These are phyloP conservation scores for Andricus quercusramuli DNA, from an alignment of 2,888 invertebrate genomes.

Conservation along the genomic window DNA sequence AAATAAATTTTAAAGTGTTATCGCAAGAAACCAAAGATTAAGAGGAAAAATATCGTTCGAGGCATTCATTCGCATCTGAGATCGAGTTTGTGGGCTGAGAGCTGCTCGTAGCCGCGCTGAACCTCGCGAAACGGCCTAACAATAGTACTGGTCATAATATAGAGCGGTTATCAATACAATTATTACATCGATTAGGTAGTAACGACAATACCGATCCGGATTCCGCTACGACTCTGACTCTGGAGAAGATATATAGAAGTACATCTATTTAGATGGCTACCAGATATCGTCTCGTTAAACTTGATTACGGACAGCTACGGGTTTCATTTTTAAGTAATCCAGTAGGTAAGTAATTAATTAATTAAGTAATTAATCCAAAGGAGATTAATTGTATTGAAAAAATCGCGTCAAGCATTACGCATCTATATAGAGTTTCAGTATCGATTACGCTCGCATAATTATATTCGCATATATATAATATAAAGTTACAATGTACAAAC, in stretches of 20 bases:
- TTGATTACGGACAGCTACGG: slow-evolving; percentile 26
- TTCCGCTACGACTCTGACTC: slow-evolving; percentile 12
- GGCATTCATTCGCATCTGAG: slow-evolving; percentile 64
- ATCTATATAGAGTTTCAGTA: slow-evolving; percentile 54
- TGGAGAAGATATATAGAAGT: slow-evolving; percentile 17
- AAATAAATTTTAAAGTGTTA: slow-evolving; percentile 45
- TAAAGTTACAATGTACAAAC: slow-evolving; percentile 65
- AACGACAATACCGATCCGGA: slow-evolving; percentile 16
- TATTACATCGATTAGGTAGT: slow-evolving; percentile 24
- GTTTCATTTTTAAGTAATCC: slow-evolving; percentile 62
- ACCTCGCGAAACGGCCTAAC: slow-evolving; percentile 52
- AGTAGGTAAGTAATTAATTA: slow-evolving; percentile 66
- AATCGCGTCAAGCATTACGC: slow-evolving; percentile 57
- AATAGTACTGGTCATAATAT: slow-evolving; percentile 32
- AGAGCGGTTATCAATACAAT: slow-evolving; percentile 26
- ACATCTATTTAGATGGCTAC: slow-evolving; percentile 23
- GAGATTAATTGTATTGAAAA: slow-evolving; percentile 60
- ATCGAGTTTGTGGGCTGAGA: slow-evolving; percentile 75
- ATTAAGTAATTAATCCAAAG: slow-evolving; percentile 60
- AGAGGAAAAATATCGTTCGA: slow-evolving; percentile 48
- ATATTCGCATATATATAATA: slow-evolving; percentile 60
- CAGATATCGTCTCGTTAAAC: slow-evolving; percentile 24
- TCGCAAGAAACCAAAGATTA: slow-evolving; percentile 40
- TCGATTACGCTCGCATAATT: slow-evolving; percentile 59
- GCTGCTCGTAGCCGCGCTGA: slow-evolving; percentile 63